Percentiles rank a stretch among this genome's conserved stretches.
These are phyloP conservation scores for Apodemus sylvaticus DNA, from an alignment of 2,113 vertebrate genomes.

Conservation along the genomic window DNA sequence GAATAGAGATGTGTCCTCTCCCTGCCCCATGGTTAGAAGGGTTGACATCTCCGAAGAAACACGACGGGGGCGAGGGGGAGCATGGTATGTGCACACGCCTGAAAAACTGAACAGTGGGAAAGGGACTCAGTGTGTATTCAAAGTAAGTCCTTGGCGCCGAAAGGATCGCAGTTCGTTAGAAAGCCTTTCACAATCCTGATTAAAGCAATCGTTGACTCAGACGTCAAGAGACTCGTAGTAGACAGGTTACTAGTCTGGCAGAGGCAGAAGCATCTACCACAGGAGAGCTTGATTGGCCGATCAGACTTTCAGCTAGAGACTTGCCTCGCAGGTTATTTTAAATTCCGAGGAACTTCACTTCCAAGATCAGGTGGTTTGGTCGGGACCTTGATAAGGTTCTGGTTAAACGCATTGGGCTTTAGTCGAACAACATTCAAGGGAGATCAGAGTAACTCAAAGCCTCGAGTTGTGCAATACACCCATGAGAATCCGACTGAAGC, in stretches of 20 bases:
- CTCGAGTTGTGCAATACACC: neutral
- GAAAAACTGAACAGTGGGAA: slow-evolving; percentile 1
- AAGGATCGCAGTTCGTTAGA: neutral
- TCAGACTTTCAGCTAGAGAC: neutral
- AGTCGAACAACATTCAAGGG: neutral
- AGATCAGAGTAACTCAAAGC: neutral
- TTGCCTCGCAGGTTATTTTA: neutral
- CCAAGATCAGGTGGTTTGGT: neutral
- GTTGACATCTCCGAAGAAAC: neutral
- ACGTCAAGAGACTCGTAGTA: neutral
- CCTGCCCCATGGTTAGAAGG: neutral
- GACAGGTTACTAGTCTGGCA: neutral
- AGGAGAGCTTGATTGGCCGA: neutral
- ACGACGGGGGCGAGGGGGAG: neutral
- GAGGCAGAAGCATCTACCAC: neutral
- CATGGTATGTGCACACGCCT: neutral
- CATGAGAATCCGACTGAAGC: slow-evolving; percentile 1
- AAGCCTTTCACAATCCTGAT: neutral
- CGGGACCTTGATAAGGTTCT: neutral
- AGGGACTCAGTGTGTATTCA: neutral
- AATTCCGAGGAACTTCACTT: neutral
- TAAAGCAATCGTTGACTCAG: neutral
- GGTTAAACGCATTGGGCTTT: neutral
- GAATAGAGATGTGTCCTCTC: too few species aligned
- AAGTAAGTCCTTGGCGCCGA: neutral